Evolutionary conservation across 2,888 invertebrate genomes (phyloP), one percentile per base, ranked within the genome.

Genomic region (Conchocele bisecta): DNA sequence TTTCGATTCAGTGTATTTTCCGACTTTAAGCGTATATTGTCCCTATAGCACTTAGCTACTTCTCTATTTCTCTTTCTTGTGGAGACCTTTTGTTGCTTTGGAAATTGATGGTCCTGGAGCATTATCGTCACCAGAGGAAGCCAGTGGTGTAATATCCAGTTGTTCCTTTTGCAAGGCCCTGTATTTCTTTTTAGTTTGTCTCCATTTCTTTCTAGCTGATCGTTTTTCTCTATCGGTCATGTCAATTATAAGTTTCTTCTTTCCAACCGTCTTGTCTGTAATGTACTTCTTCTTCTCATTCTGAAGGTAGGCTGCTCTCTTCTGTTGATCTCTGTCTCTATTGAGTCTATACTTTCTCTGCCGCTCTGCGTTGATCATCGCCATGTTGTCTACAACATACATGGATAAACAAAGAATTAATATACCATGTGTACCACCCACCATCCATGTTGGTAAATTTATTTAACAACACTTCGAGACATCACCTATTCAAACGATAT

Each of bases 161-260:
- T 24, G 11, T 15, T 41, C 26, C 31, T 42, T 46, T 56, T 29
- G 15, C 48, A 28, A 24, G 26, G 33, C 29, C 20, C 35, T 56
- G 28, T 17, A 46, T 35, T 64, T 57, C 28, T 29, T 50, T 60
- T 75, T 75, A n/a, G 46, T 13, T 22, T 51, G 46, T 59, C 65
- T 39, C 75, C 66, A 70, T 48, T 63, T 17, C 22, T 66, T 66
- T 51, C 63, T 53, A 20, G 48, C 44, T 42, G 44, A 11, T 37
- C 61, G 46, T 44, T 64, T 54, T n/a, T 66, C 72, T 53, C 69
- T 35, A 24, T 24, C 31, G n/a, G 65, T 54, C 74, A 69, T 69
- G 22, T 65, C 53, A n/a, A 37, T 51, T 13, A 57, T 48, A 22
- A n/a, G 0, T 53, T 65, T 64, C 41, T 33, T 60, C 29, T 61